Percentiles rank a stretch among this genome's conserved stretches.
These are phyloP conservation scores for Cataglyphis altisquamis DNA, from an alignment of 2,888 invertebrate genomes.

Conservation along the genomic window DNA sequence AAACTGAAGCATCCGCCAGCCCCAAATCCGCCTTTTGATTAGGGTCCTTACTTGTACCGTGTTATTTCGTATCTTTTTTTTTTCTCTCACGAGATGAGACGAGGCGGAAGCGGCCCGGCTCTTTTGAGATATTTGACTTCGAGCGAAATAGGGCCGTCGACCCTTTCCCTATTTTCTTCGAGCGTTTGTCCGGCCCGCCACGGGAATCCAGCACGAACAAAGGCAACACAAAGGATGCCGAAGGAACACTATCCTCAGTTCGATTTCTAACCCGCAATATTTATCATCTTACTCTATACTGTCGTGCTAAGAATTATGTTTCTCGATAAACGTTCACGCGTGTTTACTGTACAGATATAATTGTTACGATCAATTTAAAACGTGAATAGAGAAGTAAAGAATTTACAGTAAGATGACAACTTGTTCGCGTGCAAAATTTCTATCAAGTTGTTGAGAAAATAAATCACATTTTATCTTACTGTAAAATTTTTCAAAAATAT, in stretches of 20 bases:
- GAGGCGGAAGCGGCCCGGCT: slow-evolving; percentile 47
- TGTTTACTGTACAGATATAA: not conserved
- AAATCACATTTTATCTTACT: not conserved
- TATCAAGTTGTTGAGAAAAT: not conserved
- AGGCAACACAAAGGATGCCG: slow-evolving; percentile 48
- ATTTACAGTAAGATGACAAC: not conserved
- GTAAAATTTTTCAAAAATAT: not conserved
- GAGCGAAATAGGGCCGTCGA: slow-evolving; percentile 73
- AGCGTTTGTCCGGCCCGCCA: slow-evolving; percentile 30
- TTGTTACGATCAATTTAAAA: not conserved
- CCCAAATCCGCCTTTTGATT: slow-evolving; percentile 55
- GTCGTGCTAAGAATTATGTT: not conserved
- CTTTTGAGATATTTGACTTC: slow-evolving; percentile 50
- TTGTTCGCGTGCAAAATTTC: not conserved
- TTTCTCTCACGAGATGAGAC: slow-evolving; percentile 17
- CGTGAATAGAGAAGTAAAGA: not conserved
- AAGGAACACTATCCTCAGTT: slow-evolving; percentile 32
- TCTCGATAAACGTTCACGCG: not conserved
- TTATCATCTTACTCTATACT: slow-evolving; percentile 12
- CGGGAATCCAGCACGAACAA: slow-evolving; percentile 46
- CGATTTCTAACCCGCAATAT: slow-evolving; percentile 11
- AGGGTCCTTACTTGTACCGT: slow-evolving; percentile 61
- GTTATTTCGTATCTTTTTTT: slow-evolving; percentile 63
- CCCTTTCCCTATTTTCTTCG: slow-evolving; percentile 65
- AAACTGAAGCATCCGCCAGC: slow-evolving; percentile 64